Conservation (phyloP, 2,113 vertebrate species). For the Ochotona curzoniae region DNA sequence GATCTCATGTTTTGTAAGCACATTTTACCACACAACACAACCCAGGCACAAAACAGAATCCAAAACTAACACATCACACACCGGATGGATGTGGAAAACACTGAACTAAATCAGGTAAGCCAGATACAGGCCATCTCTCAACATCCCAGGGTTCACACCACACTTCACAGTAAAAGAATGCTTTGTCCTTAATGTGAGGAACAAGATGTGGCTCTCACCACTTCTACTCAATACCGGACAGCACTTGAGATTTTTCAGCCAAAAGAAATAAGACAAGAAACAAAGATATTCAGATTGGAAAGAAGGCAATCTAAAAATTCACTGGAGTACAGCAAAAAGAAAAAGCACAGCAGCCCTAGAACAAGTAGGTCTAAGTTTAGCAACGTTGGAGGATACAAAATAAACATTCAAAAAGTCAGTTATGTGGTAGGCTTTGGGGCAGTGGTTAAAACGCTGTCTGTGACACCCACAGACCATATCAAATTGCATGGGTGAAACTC, state of each 20-base stretch:
- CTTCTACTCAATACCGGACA: not conserved
- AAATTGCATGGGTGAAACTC: no score
- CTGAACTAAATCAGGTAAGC: not conserved
- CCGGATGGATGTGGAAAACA: not conserved
- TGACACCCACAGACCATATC: no score
- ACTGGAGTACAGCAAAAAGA: not conserved
- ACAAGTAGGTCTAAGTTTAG: not conserved
- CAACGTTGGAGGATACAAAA: not conserved
- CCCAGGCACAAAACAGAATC: not conserved
- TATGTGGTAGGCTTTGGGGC: no score
- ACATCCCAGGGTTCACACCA: not conserved
- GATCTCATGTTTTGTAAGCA: no score
- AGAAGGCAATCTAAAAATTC: not conserved
- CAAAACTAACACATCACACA: not conserved
- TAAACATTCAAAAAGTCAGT: not conserved
- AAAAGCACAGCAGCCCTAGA: not conserved
- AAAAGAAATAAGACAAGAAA: not conserved
- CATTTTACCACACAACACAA: not conserved
- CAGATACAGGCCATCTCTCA: not conserved
- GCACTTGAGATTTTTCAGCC: not conserved
- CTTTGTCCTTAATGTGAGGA: not conserved
- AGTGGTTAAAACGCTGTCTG: no score
- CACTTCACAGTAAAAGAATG: not conserved
- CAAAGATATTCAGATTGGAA: not conserved
- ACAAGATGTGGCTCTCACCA: not conserved